These are phyloP conservation scores for Myotis yumanensis DNA, from an alignment of 2,113 vertebrate species.

Conservation along the genomic window DNA sequence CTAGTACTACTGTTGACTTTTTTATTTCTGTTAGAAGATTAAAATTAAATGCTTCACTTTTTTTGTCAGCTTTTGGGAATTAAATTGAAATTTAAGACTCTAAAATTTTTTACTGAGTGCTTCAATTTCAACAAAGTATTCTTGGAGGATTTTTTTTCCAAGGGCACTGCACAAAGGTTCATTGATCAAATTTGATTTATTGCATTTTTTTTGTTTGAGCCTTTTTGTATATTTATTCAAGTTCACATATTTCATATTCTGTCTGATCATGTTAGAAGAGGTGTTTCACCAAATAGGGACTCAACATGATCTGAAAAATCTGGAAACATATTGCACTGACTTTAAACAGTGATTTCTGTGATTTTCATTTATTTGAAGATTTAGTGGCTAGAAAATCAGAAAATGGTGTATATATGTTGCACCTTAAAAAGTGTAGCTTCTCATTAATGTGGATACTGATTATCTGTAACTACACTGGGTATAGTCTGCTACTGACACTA, in stretches of 20 bases:
- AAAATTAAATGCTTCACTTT: slow-evolving; percentile 96
- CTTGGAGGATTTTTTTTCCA: slow-evolving; percentile 80
- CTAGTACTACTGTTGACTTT: slow-evolving; percentile 92
- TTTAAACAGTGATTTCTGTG: slow-evolving; percentile 74
- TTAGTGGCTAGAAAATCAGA: slow-evolving; percentile 74
- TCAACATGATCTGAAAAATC: slow-evolving; percentile 78
- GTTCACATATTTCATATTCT: slow-evolving; percentile 81
- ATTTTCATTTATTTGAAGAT: slow-evolving; percentile 77
- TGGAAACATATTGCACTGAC: slow-evolving; percentile 77
- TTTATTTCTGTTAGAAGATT: slow-evolving; percentile 94
- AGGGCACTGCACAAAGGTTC: slow-evolving; percentile 82
- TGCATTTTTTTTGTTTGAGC: slow-evolving; percentile 77
- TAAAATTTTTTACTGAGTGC: slow-evolving; percentile 84
- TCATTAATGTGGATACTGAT: background rate
- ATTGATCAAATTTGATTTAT: slow-evolving; percentile 84
- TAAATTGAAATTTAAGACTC: slow-evolving; percentile 90
- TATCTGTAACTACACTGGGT: slow-evolving; percentile 17
- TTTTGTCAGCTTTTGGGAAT: slow-evolving; percentile 92
- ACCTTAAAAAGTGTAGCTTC: slow-evolving; percentile 31
- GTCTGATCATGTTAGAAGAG: slow-evolving; percentile 76
- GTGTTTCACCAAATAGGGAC: slow-evolving; percentile 80
- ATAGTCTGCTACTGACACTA: background rate
- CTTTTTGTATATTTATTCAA: slow-evolving; percentile 85
- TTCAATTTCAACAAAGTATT: slow-evolving; percentile 83
- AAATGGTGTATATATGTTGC: slow-evolving; percentile 18